Conservation (phyloP, 1,140 invertebrate genomes). For the Atta cephalotes region DNA sequence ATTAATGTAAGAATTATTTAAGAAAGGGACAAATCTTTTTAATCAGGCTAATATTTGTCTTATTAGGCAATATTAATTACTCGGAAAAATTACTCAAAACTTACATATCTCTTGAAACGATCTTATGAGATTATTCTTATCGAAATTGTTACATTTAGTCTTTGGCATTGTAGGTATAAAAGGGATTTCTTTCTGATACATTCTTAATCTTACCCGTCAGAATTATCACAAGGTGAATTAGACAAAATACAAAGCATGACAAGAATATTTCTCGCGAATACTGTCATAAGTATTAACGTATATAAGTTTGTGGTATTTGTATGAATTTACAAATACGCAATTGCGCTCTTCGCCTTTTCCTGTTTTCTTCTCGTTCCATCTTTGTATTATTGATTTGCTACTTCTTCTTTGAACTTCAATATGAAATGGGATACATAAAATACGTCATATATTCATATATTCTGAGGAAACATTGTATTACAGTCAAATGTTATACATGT, state of each 20-base stretch:
- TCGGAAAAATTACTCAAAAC: neutral
- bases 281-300: neutral
- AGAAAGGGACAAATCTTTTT: neutral
- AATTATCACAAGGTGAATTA: slow-evolving; percentile 6
- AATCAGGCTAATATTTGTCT: slow-evolving; percentile 24
- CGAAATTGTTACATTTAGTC: neutral
- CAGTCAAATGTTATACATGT: too few relatives aligned
- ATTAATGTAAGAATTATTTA: neutral
- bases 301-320: neutral
- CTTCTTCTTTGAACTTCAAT: slow-evolving; percentile 18
- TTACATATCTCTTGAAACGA: neutral
- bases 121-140: slow-evolving; percentile 10
- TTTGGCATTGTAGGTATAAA: neutral
- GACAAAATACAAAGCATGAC: slow-evolving; percentile 4
- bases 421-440: neutral
- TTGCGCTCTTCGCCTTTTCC: neutral
- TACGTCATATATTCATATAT: neutral
- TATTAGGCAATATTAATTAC: neutral
- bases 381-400: neutral
- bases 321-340: too few relatives aligned
- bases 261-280: neutral
- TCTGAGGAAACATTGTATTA: slow-evolving; percentile 15
- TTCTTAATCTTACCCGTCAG: slow-evolving; percentile 7
- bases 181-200: neutral
- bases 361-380: neutral